Evolutionary conservation across 53 echinoderm and acorn worm genomes (phyloP).

Genomic region (Crossaster papposus): DNA sequence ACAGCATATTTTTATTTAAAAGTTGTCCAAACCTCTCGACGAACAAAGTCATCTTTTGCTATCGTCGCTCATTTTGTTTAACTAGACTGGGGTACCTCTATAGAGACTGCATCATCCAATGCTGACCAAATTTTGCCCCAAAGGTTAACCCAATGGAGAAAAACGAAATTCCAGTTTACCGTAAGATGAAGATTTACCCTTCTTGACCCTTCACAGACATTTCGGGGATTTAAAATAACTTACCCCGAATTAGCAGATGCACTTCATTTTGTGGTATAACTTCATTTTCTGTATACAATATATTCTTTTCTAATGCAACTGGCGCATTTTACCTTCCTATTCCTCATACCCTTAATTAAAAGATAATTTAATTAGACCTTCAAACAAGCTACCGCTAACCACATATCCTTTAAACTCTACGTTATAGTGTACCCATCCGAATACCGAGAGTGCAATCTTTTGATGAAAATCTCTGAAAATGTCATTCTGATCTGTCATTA

Average conservation of each 20-base stretch:
- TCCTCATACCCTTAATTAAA: too few relatives aligned
- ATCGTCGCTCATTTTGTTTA: not conserved
- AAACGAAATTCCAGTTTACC: not conserved
- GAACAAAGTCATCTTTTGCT: not conserved
- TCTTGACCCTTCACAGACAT: too few relatives aligned
- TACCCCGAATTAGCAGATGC: too few relatives aligned
- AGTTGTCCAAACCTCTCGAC: not conserved
- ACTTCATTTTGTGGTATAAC: too few relatives aligned
- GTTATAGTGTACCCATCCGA: not conserved
- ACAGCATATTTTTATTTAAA: not conserved
- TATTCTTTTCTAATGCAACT: too few relatives aligned
- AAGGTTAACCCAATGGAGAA: not conserved
- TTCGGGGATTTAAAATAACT: too few relatives aligned
- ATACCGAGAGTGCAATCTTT: not conserved
- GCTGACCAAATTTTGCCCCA: not conserved
- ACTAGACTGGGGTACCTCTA: not conserved
- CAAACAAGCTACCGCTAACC: too few relatives aligned
- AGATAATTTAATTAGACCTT: too few relatives aligned
- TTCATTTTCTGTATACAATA: too few relatives aligned
- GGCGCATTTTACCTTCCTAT: too few relatives aligned
- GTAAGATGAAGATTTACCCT: not conserved
- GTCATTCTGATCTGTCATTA: not conserved
- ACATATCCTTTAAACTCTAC: too few relatives aligned
- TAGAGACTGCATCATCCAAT: not conserved
- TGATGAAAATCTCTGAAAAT: not conserved